A percentile compares a stretch with the other conserved stretches of the same genome.
These are phyloP conservation scores for Hololepta plana DNA, from an alignment of 2,888 invertebrate species.

Conservation along the genomic window DNA sequence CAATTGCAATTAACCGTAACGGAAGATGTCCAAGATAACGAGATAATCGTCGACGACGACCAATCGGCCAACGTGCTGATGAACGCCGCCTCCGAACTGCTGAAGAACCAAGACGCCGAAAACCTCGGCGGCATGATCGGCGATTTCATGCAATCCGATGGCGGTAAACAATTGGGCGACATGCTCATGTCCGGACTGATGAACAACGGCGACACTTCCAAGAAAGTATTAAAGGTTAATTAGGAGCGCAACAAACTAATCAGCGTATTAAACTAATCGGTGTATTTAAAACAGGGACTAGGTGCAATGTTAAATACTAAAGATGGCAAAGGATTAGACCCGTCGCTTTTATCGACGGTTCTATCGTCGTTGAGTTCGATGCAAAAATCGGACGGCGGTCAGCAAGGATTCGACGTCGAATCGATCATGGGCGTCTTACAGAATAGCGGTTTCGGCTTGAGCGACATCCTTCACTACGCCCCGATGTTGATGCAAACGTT, in stretches of 20 bases:
- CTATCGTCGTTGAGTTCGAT: conserved; percentile 7
- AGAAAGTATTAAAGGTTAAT: conserved; percentile 33
- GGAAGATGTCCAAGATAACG: conserved; percentile 16
- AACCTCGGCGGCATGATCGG: conserved; percentile 48
- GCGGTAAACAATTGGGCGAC: conserved; percentile 35
- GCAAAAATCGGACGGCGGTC: not conserved
- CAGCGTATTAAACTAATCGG: not conserved
- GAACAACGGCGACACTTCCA: conserved; percentile 24
- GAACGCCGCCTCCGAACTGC: conserved; percentile 49
- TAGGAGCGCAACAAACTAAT: conserved; percentile 4
- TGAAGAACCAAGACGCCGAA: conserved; percentile 30
- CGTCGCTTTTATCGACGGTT: conserved; percentile 2
- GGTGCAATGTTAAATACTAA: conserved; percentile 2
- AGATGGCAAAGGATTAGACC: conserved; percentile 7
- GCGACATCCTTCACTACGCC: conserved; percentile 23
- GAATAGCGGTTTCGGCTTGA: conserved; percentile 6
- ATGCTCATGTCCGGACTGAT: conserved; percentile 15
- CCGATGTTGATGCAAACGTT: conserved; percentile 51
- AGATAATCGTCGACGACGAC: conserved; percentile 32
- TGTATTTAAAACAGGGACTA: no score
- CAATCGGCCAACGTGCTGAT: conserved; percentile 43
- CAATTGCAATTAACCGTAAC: no score
- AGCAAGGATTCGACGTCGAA: conserved; percentile 1
- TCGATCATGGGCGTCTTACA: no score
- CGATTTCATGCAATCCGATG: conserved; percentile 48